Evolutionary conservation across 2,888 invertebrate species (phyloP).

Genomic region (Polyommatus icarus): DNA sequence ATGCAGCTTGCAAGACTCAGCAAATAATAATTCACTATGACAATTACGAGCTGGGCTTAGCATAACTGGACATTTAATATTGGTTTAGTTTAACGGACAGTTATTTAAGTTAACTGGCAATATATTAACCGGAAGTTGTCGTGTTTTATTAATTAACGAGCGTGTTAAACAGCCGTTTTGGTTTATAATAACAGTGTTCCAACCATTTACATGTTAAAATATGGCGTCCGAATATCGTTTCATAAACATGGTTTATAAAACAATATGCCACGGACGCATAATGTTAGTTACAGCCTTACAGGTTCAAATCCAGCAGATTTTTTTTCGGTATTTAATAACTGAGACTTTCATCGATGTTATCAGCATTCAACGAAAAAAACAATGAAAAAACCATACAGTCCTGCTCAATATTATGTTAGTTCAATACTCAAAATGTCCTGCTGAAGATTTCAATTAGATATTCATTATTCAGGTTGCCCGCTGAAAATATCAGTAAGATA

Average conservation of each 20-base stretch:
- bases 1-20: background rate
- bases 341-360: too few relatives aligned
- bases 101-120: slow-evolving; percentile 17
- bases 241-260: background rate
- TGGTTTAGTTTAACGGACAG: background rate
- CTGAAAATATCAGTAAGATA: too few relatives aligned
- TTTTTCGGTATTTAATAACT: too few relatives aligned
- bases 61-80: background rate
- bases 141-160: slow-evolving; percentile 21
- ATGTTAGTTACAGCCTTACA: too few relatives aligned
- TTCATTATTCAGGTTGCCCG: too few relatives aligned
- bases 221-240: background rate
- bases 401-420: too few relatives aligned
- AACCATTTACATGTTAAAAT: slow-evolving; percentile 23
- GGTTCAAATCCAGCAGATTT: too few relatives aligned
- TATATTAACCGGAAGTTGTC: slow-evolving; percentile 16
- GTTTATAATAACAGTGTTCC: slow-evolving; percentile 6
- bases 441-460: too few relatives aligned
- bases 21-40: background rate
- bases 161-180: slow-evolving; percentile 1
- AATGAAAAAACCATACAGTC: too few relatives aligned
- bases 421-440: too few relatives aligned
- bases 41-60: background rate
- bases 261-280: too few relatives aligned
- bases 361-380: too few relatives aligned